Percentiles rank a stretch among this genome's conserved stretches.
Evolutionary conservation across 2,113 vertebrate species (phyloP).

Genomic region (Rhineura floridana): DNA sequence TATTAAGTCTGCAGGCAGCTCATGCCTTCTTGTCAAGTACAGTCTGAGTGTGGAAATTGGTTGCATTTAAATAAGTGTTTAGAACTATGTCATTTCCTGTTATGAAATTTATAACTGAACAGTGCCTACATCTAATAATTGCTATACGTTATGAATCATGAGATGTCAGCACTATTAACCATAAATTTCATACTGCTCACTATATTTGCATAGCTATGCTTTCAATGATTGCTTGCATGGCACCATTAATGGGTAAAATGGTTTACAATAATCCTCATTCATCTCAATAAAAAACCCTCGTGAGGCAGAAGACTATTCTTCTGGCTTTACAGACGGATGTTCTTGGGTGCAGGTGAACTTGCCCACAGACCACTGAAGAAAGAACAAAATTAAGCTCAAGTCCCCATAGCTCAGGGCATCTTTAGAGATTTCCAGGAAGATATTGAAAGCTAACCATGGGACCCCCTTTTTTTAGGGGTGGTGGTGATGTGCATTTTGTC

Average conservation of each 20-base stretch:
- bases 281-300: background rate
- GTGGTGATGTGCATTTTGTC: too few relatives aligned
- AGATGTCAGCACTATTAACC: background rate
- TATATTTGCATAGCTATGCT: background rate
- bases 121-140: background rate
- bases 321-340: background rate
- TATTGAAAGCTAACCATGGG: too few relatives aligned
- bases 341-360: too few relatives aligned
- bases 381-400: background rate
- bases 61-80: constrained; percentile 15
- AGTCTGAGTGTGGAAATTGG: background rate
- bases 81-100: constrained; percentile 16
- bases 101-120: constrained; percentile 14
- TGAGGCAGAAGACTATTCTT: background rate
- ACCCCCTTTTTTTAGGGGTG: too few relatives aligned
- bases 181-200: background rate
- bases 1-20: background rate
- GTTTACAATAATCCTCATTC: background rate
- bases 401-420: background rate
- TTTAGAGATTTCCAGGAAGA: background rate
- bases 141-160: background rate
- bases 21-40: background rate
- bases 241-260: background rate
- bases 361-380: background rate
- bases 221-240: background rate